These are phyloP conservation scores for Pseudomyrmex cubaensis DNA, from an alignment of 1,140 invertebrate species.

Conservation along the genomic window DNA sequence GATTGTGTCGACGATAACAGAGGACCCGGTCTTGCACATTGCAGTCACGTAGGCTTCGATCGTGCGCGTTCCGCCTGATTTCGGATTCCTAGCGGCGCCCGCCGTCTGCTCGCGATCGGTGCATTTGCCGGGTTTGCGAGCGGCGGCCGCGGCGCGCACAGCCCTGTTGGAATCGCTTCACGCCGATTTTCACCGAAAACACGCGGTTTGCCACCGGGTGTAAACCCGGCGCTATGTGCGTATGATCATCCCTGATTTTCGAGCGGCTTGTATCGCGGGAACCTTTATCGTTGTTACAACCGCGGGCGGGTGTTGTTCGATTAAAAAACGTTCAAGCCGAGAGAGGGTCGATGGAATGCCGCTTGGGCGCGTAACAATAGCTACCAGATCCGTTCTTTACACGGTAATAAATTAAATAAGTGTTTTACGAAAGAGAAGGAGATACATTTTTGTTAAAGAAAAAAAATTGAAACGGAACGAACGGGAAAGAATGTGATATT, in stretches of 20 bases:
- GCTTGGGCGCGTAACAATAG: neutral
- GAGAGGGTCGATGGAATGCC: neutral
- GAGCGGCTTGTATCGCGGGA: neutral
- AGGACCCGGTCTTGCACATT: constrained; percentile 72
- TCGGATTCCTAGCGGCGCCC: constrained; percentile 76
- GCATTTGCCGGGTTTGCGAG: constrained; percentile 55
- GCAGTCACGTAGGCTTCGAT: constrained; percentile 80
- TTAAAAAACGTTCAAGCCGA: neutral
- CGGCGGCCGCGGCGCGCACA: neutral
- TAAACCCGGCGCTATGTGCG: constrained; percentile 2
- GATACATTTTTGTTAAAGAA: neutral
- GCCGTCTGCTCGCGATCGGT: constrained; percentile 59
- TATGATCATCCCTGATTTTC: constrained; percentile 57
- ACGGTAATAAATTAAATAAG: neutral
- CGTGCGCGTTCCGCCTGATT: constrained; percentile 75
- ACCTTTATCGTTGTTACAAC: neutral
- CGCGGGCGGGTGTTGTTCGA: too few species aligned
- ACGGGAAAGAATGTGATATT: neutral
- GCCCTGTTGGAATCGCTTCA: constrained; percentile 66
- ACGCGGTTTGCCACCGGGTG: constrained; percentile 39
- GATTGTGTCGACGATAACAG: constrained; percentile 32
- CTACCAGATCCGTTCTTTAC: neutral
- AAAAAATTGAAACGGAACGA: neutral
- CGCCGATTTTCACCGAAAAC: constrained; percentile 51
- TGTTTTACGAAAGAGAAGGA: too few species aligned